Evolutionary conservation across 2,113 vertebrate species (phyloP).

Genomic region (Actinemys pallida): DNA sequence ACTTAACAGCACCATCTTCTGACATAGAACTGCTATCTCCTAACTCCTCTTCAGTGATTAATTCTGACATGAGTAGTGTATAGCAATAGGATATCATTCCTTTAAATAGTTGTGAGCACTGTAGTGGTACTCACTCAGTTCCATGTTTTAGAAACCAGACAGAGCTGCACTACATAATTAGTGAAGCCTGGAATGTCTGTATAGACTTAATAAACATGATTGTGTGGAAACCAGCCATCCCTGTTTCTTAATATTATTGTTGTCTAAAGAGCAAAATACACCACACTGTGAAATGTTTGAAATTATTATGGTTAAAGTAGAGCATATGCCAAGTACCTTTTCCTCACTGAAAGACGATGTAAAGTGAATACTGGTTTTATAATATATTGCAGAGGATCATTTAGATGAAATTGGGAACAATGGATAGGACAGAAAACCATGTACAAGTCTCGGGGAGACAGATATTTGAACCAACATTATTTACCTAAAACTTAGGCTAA

Average conservation of each 20-base stretch:
- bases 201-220: neutral
- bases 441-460: neutral
- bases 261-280: neutral
- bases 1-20: neutral
- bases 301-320: neutral
- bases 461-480: neutral
- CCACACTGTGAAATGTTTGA: neutral
- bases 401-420: neutral
- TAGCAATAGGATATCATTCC: neutral
- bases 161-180: too few relatives aligned
- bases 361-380: neutral
- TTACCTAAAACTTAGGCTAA: neutral
- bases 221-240: neutral
- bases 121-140: neutral
- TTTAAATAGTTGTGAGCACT: neutral
- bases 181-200: neutral
- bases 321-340: neutral
- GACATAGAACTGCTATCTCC: too few relatives aligned
- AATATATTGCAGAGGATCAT: neutral
- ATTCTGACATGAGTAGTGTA: neutral
- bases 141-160: neutral
- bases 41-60: neutral
- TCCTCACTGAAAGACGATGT: neutral
- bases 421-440: neutral
- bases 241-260: neutral